Evolutionary conservation across 1,140 invertebrate genomes (phyloP).

Genomic region (Ganaspis sp.): DNA sequence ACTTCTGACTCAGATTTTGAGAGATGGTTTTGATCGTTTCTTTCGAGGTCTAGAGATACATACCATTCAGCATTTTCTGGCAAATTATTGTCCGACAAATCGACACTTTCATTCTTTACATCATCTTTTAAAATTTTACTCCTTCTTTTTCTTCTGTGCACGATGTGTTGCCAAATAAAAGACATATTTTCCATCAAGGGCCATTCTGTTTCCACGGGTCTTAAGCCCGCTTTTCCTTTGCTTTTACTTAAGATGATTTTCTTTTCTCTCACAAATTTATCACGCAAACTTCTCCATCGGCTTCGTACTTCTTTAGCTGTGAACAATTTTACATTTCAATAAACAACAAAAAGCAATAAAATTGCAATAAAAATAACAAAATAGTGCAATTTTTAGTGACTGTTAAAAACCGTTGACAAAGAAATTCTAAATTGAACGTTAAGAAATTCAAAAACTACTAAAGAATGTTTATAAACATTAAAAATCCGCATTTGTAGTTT

Average conservation of each 20-base stretch:
- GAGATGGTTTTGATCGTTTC: not conserved
- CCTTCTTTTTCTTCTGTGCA: conserved; percentile 32
- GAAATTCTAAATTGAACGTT: too few relatives aligned
- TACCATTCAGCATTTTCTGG: not conserved
- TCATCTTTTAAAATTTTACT: not conserved
- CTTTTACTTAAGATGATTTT: conserved; percentile 25
- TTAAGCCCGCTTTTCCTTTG: not conserved
- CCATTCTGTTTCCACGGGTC: conserved; percentile 15
- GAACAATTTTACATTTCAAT: conserved; percentile 16
- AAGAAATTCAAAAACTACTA: too few relatives aligned
- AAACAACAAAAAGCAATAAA: too few relatives aligned
- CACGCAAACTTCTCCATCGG: conserved; percentile 35
- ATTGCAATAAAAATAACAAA: too few relatives aligned
- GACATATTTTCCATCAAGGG: conserved; percentile 41
- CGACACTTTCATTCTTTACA: not conserved
- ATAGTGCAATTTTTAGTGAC: too few relatives aligned
- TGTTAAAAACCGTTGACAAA: too few relatives aligned
- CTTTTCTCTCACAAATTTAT: conserved; percentile 38
- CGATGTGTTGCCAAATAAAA: conserved; percentile 37
- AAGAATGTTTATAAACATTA: too few relatives aligned
- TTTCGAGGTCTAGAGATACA: not conserved
- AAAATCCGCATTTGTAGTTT: too few relatives aligned
- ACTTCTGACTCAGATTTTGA: not conserved
- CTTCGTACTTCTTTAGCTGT: conserved; percentile 32
- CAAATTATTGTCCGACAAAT: not conserved